Percentiles rank a stretch among this genome's conserved stretches.
Evolutionary conservation across 2,797 vertebrate species (phyloP).

Genomic region (Manis pentadactyla): DNA sequence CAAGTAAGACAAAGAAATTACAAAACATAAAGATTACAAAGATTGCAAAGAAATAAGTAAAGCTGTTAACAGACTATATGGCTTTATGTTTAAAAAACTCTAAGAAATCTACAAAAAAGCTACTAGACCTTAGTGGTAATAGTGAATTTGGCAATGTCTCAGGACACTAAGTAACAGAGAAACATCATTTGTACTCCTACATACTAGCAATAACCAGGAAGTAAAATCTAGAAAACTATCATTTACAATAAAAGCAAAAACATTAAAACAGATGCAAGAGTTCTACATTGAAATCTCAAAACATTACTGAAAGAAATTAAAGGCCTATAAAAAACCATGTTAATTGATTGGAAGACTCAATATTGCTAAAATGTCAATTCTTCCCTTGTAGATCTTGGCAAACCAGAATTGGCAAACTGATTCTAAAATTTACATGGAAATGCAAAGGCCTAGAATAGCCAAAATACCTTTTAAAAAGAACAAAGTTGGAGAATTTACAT

Average conservation of each 20-base stretch:
- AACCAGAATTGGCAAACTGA: not conserved
- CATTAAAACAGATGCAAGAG: not conserved
- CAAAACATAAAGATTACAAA: not conserved
- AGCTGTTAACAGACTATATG: not conserved
- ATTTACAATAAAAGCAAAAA: constrained; percentile 31
- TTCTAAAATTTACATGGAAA: constrained; percentile 3
- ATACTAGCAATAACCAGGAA: not conserved
- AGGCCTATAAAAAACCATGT: not conserved
- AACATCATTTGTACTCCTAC: not conserved
- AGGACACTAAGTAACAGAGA: not conserved
- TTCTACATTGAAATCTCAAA: not conserved
- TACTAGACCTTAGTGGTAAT: not conserved
- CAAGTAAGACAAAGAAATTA: not conserved
- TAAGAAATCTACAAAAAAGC: not conserved
- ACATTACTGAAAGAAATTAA: constrained; percentile 5
- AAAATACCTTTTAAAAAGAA: constrained; percentile 22
- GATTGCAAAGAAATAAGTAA: not conserved
- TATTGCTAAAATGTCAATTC: not conserved
- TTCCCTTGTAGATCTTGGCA: not conserved
- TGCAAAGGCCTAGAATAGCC: not conserved
- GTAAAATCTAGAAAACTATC: not conserved
- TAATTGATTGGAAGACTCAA: not conserved
- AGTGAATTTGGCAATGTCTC: not conserved
- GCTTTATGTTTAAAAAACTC: not conserved
- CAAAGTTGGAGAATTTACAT: not conserved